These are phyloP conservation scores for Athrips mouffetella DNA, from an alignment of 2,888 invertebrate genomes.

Conservation along the genomic window DNA sequence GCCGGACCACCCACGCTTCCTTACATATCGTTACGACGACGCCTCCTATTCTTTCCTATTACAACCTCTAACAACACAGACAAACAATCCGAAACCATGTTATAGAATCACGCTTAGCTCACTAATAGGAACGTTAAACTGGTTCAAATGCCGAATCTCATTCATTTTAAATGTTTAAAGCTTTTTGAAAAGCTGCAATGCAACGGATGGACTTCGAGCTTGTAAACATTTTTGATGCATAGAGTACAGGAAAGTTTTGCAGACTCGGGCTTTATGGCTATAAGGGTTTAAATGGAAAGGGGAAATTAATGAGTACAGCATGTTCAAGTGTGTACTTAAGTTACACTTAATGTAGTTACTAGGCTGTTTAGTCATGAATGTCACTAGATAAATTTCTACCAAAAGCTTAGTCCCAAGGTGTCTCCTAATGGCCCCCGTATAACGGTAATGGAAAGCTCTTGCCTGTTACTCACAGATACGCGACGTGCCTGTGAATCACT, in stretches of 20 bases:
- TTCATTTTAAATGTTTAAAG: too few species aligned
- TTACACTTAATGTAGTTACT: conserved; percentile 5
- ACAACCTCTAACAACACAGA: conserved; percentile 18
- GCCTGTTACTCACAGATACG: conserved; percentile 7
- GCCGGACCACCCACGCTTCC: conserved; percentile 40
- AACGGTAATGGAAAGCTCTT: conserved; percentile 20
- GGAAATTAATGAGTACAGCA: too few species aligned
- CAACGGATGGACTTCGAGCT: too few species aligned
- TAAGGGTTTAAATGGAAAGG: too few species aligned
- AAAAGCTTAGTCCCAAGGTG: conserved; percentile 20
- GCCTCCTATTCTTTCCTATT: conserved; percentile 25
- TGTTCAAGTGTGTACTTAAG: conserved; percentile 3
- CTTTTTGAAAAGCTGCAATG: too few species aligned
- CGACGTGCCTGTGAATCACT: conserved; percentile 16
- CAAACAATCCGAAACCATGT: conserved; percentile 14
- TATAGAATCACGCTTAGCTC: conserved; percentile 5
- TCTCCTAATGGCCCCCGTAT: conserved; percentile 19
- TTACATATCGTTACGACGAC: conserved; percentile 9
- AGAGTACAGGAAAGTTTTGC: too few species aligned
- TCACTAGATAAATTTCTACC: conserved; percentile 12
- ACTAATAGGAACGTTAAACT: conserved; percentile 16
- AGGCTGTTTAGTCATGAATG: background rate
- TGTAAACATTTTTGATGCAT: too few species aligned
- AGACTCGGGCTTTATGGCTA: too few species aligned
- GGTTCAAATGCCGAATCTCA: conserved; percentile 4